These are phyloP conservation scores for Cantharis lateralis DNA, from an alignment of 2,888 invertebrate genomes.

Conservation along the genomic window DNA sequence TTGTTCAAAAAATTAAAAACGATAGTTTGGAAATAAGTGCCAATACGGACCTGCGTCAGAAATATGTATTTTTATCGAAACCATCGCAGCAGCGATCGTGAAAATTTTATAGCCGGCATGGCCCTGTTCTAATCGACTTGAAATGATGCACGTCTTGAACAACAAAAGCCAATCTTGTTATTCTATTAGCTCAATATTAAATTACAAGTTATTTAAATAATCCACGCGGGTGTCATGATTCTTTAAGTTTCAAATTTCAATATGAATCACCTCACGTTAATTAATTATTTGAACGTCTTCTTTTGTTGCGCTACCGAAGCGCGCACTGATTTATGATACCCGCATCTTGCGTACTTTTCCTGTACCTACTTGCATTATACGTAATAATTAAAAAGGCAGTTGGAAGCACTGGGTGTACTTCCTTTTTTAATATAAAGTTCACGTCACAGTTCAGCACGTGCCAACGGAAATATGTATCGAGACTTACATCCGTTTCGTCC, in stretches of 20 bases:
- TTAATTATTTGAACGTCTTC: background rate
- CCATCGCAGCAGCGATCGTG: background rate
- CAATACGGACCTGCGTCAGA: too few relatives aligned
- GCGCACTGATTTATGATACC: background rate
- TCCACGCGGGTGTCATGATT: constrained; percentile 8
- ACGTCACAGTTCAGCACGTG: constrained; percentile 46
- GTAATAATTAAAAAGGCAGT: constrained; percentile 7
- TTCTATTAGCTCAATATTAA: constrained; percentile 20
- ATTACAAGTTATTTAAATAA: constrained; percentile 19
- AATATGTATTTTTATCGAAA: too few relatives aligned
- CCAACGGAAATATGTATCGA: constrained; percentile 42
- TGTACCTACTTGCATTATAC: constrained; percentile 1
- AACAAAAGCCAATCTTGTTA: constrained; percentile 20
- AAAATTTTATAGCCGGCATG: background rate
- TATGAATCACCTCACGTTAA: background rate
- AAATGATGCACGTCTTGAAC: background rate
- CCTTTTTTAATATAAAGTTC: constrained; percentile 32
- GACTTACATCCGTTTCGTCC: constrained; percentile 30
- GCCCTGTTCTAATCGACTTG: background rate
- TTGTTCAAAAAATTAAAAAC: background rate
- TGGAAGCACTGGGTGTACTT: constrained; percentile 27
- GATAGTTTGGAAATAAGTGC: too few relatives aligned
- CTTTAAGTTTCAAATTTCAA: constrained; percentile 15
- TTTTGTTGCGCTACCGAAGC: background rate
- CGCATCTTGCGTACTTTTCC: background rate